Conservation (phyloP, 1,140 invertebrate species). For the Heliothis subflexa region DNA sequence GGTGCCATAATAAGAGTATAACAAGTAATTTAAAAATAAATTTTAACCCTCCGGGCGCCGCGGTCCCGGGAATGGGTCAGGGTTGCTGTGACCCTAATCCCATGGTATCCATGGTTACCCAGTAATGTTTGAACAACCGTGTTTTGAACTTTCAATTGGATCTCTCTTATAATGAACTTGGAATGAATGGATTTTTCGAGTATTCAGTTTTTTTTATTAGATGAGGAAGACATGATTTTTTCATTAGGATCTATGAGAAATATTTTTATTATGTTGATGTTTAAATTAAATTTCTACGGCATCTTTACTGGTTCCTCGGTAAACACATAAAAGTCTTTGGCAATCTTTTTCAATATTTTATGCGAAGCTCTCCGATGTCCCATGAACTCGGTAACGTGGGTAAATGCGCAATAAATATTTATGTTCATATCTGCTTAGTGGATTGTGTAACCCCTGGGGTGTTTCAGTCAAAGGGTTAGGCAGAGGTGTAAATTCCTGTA, state of each 20-base stretch:
- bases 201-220: neutral
- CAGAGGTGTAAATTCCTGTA: too few species aligned
- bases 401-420: too few species aligned
- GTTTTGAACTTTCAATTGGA: conserved; percentile 37
- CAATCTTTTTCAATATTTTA: neutral
- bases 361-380: too few species aligned
- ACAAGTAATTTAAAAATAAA: conserved; percentile 45
- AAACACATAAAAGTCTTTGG: too few species aligned
- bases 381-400: too few species aligned
- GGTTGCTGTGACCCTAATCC: conserved; percentile 50
- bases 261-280: neutral
- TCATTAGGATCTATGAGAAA: neutral
- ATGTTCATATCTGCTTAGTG: too few species aligned
- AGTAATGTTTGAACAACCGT: conserved; percentile 22
- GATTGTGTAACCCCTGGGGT: too few species aligned
- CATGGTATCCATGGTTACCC: conserved; percentile 46
- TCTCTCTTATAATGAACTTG: conserved; percentile 18
- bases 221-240: neutral
- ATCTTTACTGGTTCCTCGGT: too few species aligned
- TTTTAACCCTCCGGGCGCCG: conserved; percentile 31
- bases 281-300: too few species aligned
- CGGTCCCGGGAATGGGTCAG: conserved; percentile 44
- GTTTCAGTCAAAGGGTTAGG: too few species aligned
- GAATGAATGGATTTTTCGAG: neutral
- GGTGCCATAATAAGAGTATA: conserved; percentile 33